phyloP scores from a whole-genome alignment of 1,140 invertebrate species.

The Orius insidiosus region DNA sequence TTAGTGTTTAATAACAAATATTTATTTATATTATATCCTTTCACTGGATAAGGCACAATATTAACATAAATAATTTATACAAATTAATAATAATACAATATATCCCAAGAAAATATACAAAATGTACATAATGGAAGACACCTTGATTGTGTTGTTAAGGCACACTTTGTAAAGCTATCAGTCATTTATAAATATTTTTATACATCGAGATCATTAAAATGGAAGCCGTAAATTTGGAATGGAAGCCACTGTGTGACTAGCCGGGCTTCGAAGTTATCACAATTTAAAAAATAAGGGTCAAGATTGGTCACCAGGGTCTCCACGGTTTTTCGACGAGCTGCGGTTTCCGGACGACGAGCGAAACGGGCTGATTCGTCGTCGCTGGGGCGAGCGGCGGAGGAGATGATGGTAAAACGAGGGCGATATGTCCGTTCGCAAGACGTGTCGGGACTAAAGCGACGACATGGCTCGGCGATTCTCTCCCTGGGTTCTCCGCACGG shows the following conservation, averaged over 20 bases:
- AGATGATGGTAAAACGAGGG: conserved; percentile 34
- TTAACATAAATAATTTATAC: too few species aligned
- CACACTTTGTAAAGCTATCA: conserved; percentile 10
- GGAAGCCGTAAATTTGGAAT: neutral
- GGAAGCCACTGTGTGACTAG: neutral
- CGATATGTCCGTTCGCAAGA: conserved; percentile 40
- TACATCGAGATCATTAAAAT: conserved; percentile 9
- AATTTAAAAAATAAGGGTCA: neutral
- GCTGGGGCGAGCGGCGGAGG: conserved; percentile 23
- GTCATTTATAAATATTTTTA: conserved; percentile 1
- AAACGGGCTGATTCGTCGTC: conserved; percentile 38
- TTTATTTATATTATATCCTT: too few species aligned
- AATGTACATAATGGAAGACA: conserved; percentile 9
- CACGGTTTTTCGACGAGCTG: conserved; percentile 37
- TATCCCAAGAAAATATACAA: conserved; percentile 6
- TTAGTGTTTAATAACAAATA: too few species aligned
- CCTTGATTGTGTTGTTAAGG: conserved; percentile 2
- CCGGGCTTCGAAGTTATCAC: neutral
- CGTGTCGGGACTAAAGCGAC: conserved; percentile 38
- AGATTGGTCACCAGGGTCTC: conserved; percentile 20
- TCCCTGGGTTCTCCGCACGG: conserved; percentile 3
- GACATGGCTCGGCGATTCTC: conserved; percentile 12
- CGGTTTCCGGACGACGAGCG: conserved; percentile 43
- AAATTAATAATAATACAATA: too few species aligned
- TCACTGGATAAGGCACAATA: too few species aligned